These are phyloP conservation scores for Pardosa pseudoannulata DNA, from an alignment of 2,888 invertebrate genomes.

Conservation along the genomic window DNA sequence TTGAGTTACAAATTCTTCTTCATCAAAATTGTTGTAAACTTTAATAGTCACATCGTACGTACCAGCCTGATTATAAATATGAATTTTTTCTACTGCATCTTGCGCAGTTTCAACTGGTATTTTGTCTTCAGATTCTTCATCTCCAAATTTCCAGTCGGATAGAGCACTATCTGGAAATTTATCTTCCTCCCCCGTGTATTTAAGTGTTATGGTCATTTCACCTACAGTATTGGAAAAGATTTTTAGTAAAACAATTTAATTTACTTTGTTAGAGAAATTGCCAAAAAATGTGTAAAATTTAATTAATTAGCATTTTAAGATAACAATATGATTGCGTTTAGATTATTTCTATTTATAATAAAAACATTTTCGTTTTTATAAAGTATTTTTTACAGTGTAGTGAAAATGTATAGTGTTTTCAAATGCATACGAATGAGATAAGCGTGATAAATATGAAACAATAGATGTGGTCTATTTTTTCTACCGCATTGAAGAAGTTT, in stretches of 20 bases:
- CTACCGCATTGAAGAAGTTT: not conserved
- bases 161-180: slow-evolving; percentile 19
- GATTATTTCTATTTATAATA: too few species aligned
- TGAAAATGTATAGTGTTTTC: too few species aligned
- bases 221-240: slow-evolving; percentile 7
- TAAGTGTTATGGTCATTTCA: slow-evolving; percentile 26
- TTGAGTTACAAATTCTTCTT: slow-evolving; percentile 26
- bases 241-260: not conserved
- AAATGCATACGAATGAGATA: too few species aligned
- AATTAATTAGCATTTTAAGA: too few species aligned
- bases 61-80: slow-evolving; percentile 12
- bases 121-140: not conserved
- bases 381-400: too few species aligned
- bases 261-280: too few species aligned
- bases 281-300: too few species aligned
- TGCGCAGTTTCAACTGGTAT: not conserved
- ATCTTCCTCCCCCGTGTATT: slow-evolving; percentile 9
- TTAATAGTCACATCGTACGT: slow-evolving; percentile 28
- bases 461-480: too few species aligned
- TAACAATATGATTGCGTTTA: too few species aligned
- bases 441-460: too few species aligned
- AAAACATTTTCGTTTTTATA: too few species aligned
- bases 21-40: slow-evolving; percentile 25
- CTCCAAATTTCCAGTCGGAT: slow-evolving; percentile 36
- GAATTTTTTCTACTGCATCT: not conserved